phyloP scores from a whole-genome alignment of 2,888 invertebrate species.

The Drosophila demipolita region DNA sequence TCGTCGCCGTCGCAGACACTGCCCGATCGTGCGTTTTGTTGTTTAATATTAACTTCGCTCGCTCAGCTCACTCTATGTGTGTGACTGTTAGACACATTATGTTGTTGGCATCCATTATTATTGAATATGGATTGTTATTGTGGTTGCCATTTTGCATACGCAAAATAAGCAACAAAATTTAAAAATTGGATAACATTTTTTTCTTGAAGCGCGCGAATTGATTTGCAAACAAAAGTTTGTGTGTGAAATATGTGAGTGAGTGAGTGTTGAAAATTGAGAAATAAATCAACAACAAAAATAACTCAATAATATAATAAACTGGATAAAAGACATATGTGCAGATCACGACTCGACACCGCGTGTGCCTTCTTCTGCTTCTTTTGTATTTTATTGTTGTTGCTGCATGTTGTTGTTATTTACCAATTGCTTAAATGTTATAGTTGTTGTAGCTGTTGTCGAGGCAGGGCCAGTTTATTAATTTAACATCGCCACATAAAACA shows the following conservation, averaged over 20 bases:
- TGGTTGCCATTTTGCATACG: slow-evolving; percentile 51
- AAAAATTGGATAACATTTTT: slow-evolving; percentile 56
- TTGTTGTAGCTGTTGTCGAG: slow-evolving; percentile 47
- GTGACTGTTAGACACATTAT: slow-evolving; percentile 40
- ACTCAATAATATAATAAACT: slow-evolving; percentile 45
- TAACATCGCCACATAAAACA: slow-evolving; percentile 61
- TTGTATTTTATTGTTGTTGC: slow-evolving; percentile 13
- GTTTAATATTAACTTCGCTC: slow-evolving; percentile 51
- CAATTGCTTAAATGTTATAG: slow-evolving; percentile 33
- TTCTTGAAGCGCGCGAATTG: slow-evolving; percentile 58
- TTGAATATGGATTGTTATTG: slow-evolving; percentile 47
- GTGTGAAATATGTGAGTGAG: slow-evolving; percentile 26
- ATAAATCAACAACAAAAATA: slow-evolving; percentile 30
- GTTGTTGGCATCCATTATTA: slow-evolving; percentile 36
- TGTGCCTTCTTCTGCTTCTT: slow-evolving; percentile 5
- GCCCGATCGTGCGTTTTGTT: slow-evolving; percentile 67
- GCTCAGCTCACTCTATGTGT: slow-evolving; percentile 23
- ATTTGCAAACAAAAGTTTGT: slow-evolving; percentile 66
- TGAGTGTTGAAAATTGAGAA: slow-evolving; percentile 39
- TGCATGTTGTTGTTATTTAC: slow-evolving; percentile 33
- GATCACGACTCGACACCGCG: slow-evolving; percentile 48
- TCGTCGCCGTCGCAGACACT: slow-evolving; percentile 54
- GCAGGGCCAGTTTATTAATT: slow-evolving; percentile 75
- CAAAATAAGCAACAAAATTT: slow-evolving; percentile 48
- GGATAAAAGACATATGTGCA: slow-evolving; percentile 34